A percentile compares a stretch with the other conserved stretches of the same genome.
Evolutionary conservation across 2,113 vertebrate genomes (phyloP).

Genomic region (Garra rufa): DNA sequence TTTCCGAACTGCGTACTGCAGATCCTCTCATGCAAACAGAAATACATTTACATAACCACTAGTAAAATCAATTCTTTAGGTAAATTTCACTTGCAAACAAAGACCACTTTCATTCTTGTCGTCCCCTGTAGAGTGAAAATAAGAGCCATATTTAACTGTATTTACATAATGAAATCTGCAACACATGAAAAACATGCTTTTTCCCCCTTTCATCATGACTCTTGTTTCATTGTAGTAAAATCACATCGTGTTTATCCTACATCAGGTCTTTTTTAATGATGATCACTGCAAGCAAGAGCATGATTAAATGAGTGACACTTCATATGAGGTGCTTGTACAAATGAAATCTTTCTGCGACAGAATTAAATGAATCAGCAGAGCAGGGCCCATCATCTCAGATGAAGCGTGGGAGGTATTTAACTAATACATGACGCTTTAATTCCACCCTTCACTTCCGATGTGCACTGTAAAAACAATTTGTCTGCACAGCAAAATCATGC

Average conservation of each 20-base stretch:
- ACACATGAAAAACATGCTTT: neutral
- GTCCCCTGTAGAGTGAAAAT: neutral
- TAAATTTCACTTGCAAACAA: conserved; percentile 1
- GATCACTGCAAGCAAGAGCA: neutral
- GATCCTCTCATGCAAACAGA: neutral
- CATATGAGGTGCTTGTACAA: conserved; percentile 11
- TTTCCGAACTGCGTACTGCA: neutral
- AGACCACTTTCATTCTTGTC: neutral
- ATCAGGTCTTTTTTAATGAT: neutral
- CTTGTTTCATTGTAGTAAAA: too few relatives aligned
- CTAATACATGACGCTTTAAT: conserved; percentile 23
- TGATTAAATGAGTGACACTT: neutral
- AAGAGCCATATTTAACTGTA: neutral
- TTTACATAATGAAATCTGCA: neutral
- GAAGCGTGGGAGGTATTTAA: conserved; percentile 27
- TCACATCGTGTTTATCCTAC: neutral
- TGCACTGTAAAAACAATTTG: neutral
- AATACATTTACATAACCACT: conserved; percentile 9
- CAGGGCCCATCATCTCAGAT: conserved; percentile 37
- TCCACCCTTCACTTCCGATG: conserved; percentile 33
- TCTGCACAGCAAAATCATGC: conserved; percentile 16
- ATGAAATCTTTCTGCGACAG: conserved; percentile 17
- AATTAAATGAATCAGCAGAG: conserved; percentile 34
- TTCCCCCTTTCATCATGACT: too few relatives aligned
- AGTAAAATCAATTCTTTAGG: neutral